A percentile compares a stretch with the other conserved stretches of the same genome.
Evolutionary conservation across 2,113 vertebrate species (phyloP).

Genomic region (Aplodontia rufa): DNA sequence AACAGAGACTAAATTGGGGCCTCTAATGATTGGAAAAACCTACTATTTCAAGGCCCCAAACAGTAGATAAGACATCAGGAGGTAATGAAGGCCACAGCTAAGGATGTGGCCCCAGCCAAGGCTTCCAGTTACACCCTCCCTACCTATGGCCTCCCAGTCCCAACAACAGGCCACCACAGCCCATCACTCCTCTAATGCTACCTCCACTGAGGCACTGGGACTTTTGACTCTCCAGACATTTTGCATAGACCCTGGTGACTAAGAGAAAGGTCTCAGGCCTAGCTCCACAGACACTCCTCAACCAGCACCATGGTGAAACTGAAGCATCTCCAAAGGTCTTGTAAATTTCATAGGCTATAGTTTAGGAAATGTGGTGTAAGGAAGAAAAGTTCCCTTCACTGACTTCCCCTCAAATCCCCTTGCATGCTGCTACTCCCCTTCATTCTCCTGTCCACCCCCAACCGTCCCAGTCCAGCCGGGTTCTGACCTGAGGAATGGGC

Average conservation of each 20-base stretch:
- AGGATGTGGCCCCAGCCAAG: too few relatives aligned
- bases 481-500: too few relatives aligned
- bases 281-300: background rate
- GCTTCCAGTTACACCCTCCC: too few relatives aligned
- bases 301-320: background rate
- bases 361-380: background rate
- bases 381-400: background rate
- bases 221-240: background rate
- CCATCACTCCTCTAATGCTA: background rate
- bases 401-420: background rate
- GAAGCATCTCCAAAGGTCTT: background rate
- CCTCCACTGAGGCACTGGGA: background rate
- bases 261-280: background rate
- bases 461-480: too few relatives aligned
- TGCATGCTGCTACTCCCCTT: background rate
- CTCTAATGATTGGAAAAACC: too few relatives aligned
- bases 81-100: too few relatives aligned
- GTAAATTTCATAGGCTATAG: background rate
- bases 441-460: background rate
- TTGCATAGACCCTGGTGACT: too few relatives aligned
- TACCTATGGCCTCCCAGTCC: too few relatives aligned
- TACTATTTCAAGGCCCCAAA: too few relatives aligned
- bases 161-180: background rate
- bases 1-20: too few relatives aligned
- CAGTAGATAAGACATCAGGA: too few relatives aligned